Evolutionary conservation across 2,113 vertebrate species (phyloP).

Genomic region (Panthera uncia): DNA sequence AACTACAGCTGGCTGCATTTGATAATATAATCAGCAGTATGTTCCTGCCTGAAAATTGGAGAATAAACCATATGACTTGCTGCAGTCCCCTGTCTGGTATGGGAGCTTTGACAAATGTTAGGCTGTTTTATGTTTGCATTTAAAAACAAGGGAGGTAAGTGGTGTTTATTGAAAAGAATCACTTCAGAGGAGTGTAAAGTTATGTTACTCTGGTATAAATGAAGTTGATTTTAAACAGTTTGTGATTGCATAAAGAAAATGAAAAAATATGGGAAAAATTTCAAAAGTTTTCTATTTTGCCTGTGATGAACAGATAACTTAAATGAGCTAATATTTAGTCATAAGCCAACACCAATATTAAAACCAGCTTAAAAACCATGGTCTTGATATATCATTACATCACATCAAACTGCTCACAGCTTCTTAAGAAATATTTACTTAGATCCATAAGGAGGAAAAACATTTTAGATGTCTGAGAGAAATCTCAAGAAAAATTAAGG

Average conservation of each 20-base stretch:
- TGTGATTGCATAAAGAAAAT: neutral
- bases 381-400: neutral
- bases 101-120: slow-evolving; percentile 6
- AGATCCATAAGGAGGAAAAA: neutral
- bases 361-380: neutral
- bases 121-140: neutral
- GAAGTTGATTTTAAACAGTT: neutral
- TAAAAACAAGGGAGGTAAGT: slow-evolving; percentile 16
- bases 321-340: slow-evolving; percentile 6
- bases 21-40: slow-evolving; percentile 19
- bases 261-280: neutral
- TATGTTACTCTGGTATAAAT: neutral
- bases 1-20: neutral
- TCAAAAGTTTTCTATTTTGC: neutral
- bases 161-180: neutral
- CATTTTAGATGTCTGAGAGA: neutral
- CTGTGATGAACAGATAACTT: neutral
- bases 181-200: neutral
- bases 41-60: neutral
- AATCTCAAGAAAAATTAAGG: neutral
- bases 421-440: slow-evolving; percentile 44
- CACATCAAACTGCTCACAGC: neutral
- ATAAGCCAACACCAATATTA: neutral
- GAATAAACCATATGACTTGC: neutral
- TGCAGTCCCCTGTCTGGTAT: neutral